phyloP scores from a whole-genome alignment of 2,797 vertebrate genomes.

The Pantherophis alleghaniensis region DNA sequence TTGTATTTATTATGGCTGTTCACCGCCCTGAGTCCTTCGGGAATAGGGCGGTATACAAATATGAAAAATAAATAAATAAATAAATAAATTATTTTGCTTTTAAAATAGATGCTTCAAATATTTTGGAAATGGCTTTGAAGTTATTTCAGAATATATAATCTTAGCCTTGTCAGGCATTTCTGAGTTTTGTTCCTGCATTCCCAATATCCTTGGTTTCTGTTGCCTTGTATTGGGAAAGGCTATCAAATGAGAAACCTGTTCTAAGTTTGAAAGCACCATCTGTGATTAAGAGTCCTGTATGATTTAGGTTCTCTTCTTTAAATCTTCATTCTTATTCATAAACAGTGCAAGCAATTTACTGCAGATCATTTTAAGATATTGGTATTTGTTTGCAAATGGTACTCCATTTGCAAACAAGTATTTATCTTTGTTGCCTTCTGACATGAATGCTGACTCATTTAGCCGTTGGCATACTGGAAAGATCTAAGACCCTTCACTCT shows the following conservation, averaged over 20 bases:
- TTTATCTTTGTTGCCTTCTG: not conserved
- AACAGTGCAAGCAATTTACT: not conserved
- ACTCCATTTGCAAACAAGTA: not conserved
- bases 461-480: not conserved
- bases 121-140: not conserved
- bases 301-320: not conserved
- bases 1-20: no score
- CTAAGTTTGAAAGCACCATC: not conserved
- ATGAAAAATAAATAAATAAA: no score
- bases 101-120: not conserved
- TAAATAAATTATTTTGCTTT: not conserved
- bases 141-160: not conserved
- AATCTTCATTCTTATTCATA: not conserved
- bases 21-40: no score
- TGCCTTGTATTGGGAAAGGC: not conserved
- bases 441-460: not conserved
- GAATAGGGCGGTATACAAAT: no score
- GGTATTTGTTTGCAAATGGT: no score
- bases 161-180: not conserved
- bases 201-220: not conserved
- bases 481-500: not conserved
- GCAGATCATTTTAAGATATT: not conserved
- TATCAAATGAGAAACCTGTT: not conserved
- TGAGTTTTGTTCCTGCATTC: not conserved
- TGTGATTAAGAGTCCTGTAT: not conserved